phyloP scores from a whole-genome alignment of 2,797 vertebrate species.

The Cacajao melanocephalus region DNA sequence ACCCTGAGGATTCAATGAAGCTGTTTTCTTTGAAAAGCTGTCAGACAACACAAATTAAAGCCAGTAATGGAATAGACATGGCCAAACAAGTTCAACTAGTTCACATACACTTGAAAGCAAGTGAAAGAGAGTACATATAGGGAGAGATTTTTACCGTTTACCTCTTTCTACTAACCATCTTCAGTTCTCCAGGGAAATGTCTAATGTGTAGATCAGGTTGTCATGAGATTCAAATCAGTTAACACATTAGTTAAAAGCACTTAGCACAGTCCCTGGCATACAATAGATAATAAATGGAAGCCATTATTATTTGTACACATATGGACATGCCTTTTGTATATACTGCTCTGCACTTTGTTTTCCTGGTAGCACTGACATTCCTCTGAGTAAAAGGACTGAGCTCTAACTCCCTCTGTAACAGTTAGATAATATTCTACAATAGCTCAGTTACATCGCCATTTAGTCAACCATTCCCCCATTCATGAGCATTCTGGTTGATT shows the following conservation, averaged over 20 bases:
- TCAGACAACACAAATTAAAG: conserved; percentile 60
- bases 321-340: background rate
- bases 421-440: background rate
- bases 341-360: background rate
- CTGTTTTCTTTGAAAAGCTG: conserved; percentile 64
- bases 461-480: background rate
- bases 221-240: conserved; percentile 8
- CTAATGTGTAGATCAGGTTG: background rate
- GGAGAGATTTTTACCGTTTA: background rate
- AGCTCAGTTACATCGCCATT: background rate
- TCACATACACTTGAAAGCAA: conserved; percentile 50
- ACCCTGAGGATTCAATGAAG: conserved; percentile 19
- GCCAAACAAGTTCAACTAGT: conserved; percentile 36
- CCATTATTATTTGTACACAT: background rate
- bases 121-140: background rate
- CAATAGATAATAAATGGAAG: background rate
- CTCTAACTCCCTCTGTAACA: background rate
- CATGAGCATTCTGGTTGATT: background rate
- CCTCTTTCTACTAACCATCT: background rate
- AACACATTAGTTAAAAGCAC: background rate
- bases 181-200: conserved; percentile 28
- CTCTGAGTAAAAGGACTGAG: background rate
- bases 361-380: background rate
- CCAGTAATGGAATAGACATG: conserved; percentile 44
- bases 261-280: background rate